phyloP scores from a whole-genome alignment of 2,797 vertebrate genomes.

The Silurus aristotelis region DNA sequence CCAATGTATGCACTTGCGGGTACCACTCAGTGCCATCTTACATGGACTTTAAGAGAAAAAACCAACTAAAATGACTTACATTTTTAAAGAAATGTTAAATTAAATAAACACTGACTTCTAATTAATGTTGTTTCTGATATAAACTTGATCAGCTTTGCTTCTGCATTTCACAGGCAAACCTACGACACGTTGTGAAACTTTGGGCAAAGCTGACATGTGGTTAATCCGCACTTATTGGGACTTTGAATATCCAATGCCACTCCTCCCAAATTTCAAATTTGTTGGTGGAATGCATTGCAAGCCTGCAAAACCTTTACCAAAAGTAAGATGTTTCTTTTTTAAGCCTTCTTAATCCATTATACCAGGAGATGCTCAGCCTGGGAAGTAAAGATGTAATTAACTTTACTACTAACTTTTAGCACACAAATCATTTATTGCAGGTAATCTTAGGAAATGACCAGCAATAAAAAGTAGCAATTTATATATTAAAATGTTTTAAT shows the following conservation, averaged over 20 bases:
- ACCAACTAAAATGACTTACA: too few species aligned
- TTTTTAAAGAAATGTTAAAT: neutral
- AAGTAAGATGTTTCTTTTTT: constrained; percentile 63
- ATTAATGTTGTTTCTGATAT: neutral
- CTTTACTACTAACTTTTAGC: too few species aligned
- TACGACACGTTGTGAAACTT: constrained; percentile 76
- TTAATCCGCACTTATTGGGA: constrained; percentile 89
- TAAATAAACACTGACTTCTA: neutral
- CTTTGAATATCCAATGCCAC: constrained; percentile 84
- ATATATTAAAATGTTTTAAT: too few species aligned
- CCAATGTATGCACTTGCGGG: too few species aligned
- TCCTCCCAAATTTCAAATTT: constrained; percentile 84
- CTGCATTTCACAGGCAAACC: constrained; percentile 69
- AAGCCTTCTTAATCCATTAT: too few species aligned
- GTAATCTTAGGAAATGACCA: too few species aligned
- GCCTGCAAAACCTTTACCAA: constrained; percentile 80
- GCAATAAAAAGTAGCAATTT: too few species aligned
- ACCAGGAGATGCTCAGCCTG: too few species aligned
- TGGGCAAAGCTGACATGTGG: constrained; percentile 87
- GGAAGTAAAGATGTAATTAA: too few species aligned
- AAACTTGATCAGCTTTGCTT: neutral
- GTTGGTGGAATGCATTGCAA: constrained; percentile 89
- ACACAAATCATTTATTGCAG: too few species aligned
- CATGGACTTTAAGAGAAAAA: constrained; percentile 71
- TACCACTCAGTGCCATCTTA: too few species aligned